phyloP scores from a whole-genome alignment of 2,888 invertebrate genomes.

The Drosophila macrospina region DNA sequence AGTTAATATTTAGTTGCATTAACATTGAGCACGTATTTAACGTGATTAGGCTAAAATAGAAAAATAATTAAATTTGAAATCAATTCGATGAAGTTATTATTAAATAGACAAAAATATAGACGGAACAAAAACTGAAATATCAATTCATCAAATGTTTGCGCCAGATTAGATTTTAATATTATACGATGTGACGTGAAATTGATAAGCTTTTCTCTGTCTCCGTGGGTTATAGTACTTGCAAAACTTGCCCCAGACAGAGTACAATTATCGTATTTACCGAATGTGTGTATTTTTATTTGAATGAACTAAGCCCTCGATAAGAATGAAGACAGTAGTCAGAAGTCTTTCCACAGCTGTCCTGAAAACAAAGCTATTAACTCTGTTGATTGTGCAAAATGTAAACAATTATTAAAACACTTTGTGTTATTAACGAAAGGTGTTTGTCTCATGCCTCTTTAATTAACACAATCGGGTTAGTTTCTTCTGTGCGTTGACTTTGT shows the following conservation, averaged over 20 bases:
- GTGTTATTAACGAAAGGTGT: slow-evolving; percentile 6
- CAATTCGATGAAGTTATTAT: slow-evolving; percentile 21
- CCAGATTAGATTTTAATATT: slow-evolving; percentile 29
- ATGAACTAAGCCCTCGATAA: slow-evolving; percentile 18
- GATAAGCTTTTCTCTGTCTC: slow-evolving; percentile 7
- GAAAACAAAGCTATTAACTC: slow-evolving; percentile 11
- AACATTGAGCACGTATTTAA: slow-evolving; percentile 31
- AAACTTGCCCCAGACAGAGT: slow-evolving; percentile 24
- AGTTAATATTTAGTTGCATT: slow-evolving; percentile 25
- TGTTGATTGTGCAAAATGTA: slow-evolving; percentile 26
- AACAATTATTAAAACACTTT: slow-evolving; percentile 38
- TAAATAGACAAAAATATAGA: slow-evolving; percentile 33
- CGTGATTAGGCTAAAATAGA: slow-evolving; percentile 32
- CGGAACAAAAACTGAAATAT: slow-evolving; percentile 15
- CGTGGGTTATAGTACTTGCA: slow-evolving; percentile 5
- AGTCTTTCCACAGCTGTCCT: slow-evolving; percentile 4
- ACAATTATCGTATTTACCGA: background rate
- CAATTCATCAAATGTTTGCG: slow-evolving; percentile 30
- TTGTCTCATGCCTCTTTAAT: slow-evolving; percentile 15
- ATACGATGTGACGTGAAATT: slow-evolving; percentile 13
- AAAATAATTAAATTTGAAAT: slow-evolving; percentile 18
- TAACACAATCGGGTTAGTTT: slow-evolving; percentile 50
- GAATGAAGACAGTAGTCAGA: slow-evolving; percentile 1
- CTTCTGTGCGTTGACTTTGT: background rate
- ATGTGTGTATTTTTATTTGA: background rate